Base-by-base conservation (phyloP, 2,888 invertebrate species). In the Chymomyza amoena region DNA sequence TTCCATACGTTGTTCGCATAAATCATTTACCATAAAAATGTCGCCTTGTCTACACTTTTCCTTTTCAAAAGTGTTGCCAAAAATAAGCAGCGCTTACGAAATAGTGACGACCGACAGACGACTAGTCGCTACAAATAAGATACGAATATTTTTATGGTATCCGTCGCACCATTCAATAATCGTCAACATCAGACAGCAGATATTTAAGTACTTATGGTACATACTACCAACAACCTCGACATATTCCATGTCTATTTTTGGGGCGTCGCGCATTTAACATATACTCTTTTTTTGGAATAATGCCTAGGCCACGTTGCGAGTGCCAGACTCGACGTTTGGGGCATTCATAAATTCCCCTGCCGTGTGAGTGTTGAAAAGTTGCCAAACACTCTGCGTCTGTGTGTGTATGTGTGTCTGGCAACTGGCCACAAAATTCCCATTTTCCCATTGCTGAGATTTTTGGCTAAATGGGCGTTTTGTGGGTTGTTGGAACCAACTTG, bases 21-120 rank as follows among this genome's bases (percentile, higher is more conserved):
- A 83, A 83, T 83, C 82, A 83, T 83, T 87, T 83, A 83, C 82
- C 82, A 83, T 83, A 83, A 83, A 83, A 83, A 87, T 80, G 85
- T 83, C 87, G 82, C 61, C 87, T 73, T 82, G 85, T 83, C 82
- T 80, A 87, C 87, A 83, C 82, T 83, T 83, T 83, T 83, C 82
- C 82, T 83, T 82, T 83, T 87, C 82, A 78, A 32, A 32, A 1
- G 87, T 70, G 87, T 70, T 82, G 82, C 81, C 81, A 81, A 81
- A 81, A 86, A 81, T 74, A 87, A 87, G 82, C 87, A 79, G 68
- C 69, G 82, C 87, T 83, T 83, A 87, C 82, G 82, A 83, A 83
- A 83, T 83, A 87, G 78, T n/a, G n/a, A n/a, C n/a, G n/a, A n/a
- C n/a, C 13, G 9, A 1, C 2, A 13, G 6, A n/a, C 7, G 13